These are phyloP conservation scores for Drosophila subobscura DNA, from an alignment of 1,140 invertebrate genomes.

Conservation along the genomic window DNA sequence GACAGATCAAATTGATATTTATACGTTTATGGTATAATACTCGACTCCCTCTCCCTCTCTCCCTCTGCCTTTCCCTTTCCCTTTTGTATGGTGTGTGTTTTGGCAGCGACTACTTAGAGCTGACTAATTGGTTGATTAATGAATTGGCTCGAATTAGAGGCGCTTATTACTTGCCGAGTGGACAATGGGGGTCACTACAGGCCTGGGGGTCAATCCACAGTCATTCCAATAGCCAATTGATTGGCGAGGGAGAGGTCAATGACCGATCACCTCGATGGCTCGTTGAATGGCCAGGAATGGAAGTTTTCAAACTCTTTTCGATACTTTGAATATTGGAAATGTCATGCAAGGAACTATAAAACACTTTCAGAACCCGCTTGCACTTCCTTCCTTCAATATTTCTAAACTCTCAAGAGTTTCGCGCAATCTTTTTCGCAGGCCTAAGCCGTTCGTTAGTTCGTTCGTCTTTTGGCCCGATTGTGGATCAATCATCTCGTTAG, in stretches of 20 bases:
- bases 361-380: too few species aligned
- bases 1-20: conserved; percentile 82
- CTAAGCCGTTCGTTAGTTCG: neutral
- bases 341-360: too few species aligned
- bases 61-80: neutral
- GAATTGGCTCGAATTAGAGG: conserved; percentile 14
- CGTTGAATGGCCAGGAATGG: too few species aligned
- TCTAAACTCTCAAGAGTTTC: neutral
- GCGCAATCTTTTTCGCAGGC: neutral
- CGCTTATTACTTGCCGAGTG: conserved; percentile 9
- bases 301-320: too few species aligned
- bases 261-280: too few species aligned
- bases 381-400: too few species aligned
- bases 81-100: conserved; percentile 32
- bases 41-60: conserved; percentile 9
- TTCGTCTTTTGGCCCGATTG: conserved; percentile 22
- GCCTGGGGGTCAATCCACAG: conserved; percentile 31
- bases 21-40: conserved; percentile 67
- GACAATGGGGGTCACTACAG: conserved; percentile 16
- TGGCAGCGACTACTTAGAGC: conserved; percentile 46
- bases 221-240: too few species aligned
- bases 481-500: conserved; percentile 52
- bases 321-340: too few species aligned
- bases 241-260: too few species aligned
- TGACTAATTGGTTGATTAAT: conserved; percentile 76